A percentile compares a stretch with the other conserved stretches of the same genome.
These are phyloP conservation scores for Troides oblongomaculatus DNA, from an alignment of 2,888 invertebrate genomes.

Conservation along the genomic window DNA sequence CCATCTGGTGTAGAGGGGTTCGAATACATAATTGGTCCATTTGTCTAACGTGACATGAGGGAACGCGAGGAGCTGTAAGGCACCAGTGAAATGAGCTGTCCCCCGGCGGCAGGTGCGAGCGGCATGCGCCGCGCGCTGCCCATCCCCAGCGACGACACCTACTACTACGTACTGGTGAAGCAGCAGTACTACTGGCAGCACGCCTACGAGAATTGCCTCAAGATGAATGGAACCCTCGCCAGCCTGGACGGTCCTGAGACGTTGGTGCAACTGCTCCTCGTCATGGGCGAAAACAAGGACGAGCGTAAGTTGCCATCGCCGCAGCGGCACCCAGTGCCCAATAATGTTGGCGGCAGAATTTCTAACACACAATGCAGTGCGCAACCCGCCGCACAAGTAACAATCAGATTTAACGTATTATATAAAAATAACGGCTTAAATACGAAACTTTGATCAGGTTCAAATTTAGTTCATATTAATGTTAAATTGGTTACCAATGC, in stretches of 20 bases:
- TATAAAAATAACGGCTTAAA: no score
- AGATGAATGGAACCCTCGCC: constrained; percentile 64
- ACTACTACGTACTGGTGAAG: constrained; percentile 60
- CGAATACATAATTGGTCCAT: no score
- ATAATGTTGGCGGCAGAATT: no score
- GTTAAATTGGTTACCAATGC: not conserved
- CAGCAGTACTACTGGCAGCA: constrained; percentile 66
- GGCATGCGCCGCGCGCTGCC: constrained; percentile 36
- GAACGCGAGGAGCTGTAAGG: no score
- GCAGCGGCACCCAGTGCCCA: no score
- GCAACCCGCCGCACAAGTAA: no score
- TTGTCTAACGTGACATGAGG: no score
- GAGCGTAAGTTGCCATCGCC: constrained; percentile 51
- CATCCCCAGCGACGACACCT: constrained; percentile 63
- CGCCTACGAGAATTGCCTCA: constrained; percentile 63
- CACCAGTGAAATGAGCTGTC: not conserved
- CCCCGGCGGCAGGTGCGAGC: constrained; percentile 40
- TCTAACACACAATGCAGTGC: no score
- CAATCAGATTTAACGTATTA: no score
- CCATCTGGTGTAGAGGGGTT: no score
- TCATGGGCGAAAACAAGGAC: constrained; percentile 70
- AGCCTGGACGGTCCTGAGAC: constrained; percentile 55
- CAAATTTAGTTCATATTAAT: no score
- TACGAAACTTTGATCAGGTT: no score
- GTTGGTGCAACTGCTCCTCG: constrained; percentile 56